Conservation (phyloP, 2,888 invertebrate species). For the Ochropacha duplaris region DNA sequence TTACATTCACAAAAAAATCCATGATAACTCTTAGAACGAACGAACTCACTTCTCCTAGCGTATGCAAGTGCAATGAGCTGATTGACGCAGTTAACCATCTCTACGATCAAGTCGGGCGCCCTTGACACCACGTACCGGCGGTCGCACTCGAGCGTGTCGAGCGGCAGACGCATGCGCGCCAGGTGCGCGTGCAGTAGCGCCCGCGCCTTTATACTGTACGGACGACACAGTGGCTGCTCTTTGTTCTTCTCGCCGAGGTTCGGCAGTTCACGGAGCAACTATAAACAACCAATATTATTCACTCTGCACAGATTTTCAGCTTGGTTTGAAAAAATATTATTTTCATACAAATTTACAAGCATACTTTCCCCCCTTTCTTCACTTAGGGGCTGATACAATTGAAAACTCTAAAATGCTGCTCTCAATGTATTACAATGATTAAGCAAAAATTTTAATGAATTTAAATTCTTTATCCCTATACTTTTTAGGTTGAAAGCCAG, state of each 20-base stretch:
- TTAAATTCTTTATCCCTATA: too few relatives aligned
- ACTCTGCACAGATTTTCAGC: too few relatives aligned
- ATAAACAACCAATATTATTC: not conserved
- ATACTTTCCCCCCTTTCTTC: too few relatives aligned
- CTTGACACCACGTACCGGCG: constrained; percentile 92
- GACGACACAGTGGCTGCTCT: constrained; percentile 95
- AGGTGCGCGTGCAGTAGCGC: constrained; percentile 98
- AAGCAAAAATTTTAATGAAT: too few relatives aligned
- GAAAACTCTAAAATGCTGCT: too few relatives aligned
- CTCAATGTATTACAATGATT: too few relatives aligned
- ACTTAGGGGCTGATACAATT: too few relatives aligned
- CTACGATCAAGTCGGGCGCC: constrained; percentile 97
- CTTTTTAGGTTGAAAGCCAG: too few relatives aligned
- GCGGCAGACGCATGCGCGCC: constrained; percentile 90
- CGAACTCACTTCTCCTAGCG: constrained; percentile 90
- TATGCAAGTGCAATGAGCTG: constrained; percentile 96
- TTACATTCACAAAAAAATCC: too few relatives aligned
- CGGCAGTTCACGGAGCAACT: constrained; percentile 95
- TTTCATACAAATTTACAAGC: too few relatives aligned
- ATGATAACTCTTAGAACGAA: too few relatives aligned
- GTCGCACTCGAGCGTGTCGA: constrained; percentile 92
- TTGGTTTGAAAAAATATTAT: too few relatives aligned
- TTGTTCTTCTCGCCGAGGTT: constrained; percentile 98
- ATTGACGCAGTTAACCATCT: constrained; percentile 98
- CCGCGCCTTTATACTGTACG: constrained; percentile 96